Conservation (phyloP, 92 coral and sea anemone genomes). For the Epizoanthus illoricatus region DNA sequence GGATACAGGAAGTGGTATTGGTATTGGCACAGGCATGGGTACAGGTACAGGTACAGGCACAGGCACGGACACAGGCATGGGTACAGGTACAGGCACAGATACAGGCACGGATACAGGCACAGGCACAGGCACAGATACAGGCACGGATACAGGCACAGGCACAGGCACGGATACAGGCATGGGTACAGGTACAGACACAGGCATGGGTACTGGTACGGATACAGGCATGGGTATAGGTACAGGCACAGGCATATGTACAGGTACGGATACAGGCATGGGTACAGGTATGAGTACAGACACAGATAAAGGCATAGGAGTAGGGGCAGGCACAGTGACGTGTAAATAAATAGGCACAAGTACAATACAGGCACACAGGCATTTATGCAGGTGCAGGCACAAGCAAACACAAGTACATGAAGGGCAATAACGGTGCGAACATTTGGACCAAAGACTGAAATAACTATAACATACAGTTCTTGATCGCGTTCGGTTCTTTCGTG, state of each 20-base stretch:
- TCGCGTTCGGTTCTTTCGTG: constrained; percentile 60
- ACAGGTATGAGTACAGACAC: background rate
- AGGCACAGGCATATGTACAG: background rate
- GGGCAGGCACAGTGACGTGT: too few species aligned
- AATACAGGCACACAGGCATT: too few species aligned
- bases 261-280: background rate
- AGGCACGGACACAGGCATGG: background rate
- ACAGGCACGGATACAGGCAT: background rate
- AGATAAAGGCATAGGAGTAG: too few species aligned
- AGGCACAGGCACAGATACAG: background rate
- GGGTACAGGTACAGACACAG: background rate
- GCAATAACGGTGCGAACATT: constrained; percentile 17
- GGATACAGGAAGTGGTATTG: too few species aligned
- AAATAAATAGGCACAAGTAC: too few species aligned
- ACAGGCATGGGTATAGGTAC: too few species aligned
- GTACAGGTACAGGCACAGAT: background rate
- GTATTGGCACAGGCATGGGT: background rate
- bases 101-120: background rate
- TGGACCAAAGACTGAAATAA: constrained; percentile 19
- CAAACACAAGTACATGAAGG: too few species aligned
- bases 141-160: background rate
- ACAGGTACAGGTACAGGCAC: background rate
- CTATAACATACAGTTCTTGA: constrained; percentile 15
- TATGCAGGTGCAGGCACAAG: too few species aligned
- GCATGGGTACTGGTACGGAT: background rate